Conservation (phyloP, 2,113 vertebrate species). For the Ascaphus truei region DNA sequence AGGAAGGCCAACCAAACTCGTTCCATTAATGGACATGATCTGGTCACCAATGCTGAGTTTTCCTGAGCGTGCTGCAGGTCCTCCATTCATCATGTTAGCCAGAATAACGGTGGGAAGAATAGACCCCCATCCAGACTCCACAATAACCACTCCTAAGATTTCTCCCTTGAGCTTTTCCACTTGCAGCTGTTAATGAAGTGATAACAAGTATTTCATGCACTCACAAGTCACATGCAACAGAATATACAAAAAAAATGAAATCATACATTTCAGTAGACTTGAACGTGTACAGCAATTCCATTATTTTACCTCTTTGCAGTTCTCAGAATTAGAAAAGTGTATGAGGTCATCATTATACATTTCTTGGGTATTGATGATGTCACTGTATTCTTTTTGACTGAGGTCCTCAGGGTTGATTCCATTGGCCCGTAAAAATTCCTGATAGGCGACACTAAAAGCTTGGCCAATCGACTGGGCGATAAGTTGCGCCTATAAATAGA, state of each 20-base stretch:
- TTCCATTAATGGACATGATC: constrained; percentile 98
- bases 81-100: constrained; percentile 98
- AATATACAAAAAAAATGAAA: not conserved
- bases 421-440: constrained; percentile 94
- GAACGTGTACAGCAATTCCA: no score
- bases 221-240: no score
- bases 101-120: constrained; percentile 96
- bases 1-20: constrained; percentile 93
- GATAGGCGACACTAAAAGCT: constrained; percentile 97
- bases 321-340: constrained; percentile 98
- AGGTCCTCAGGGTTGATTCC: constrained; percentile 97
- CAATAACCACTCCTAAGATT: constrained; percentile 95
- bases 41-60: constrained; percentile 98
- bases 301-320: constrained; percentile 90
- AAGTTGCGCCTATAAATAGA: constrained; percentile 80
- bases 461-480: constrained; percentile 98
- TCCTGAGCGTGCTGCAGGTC: constrained; percentile 89
- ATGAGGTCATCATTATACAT: constrained; percentile 99
- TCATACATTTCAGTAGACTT: no score
- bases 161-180: constrained; percentile 96
- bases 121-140: constrained; percentile 97
- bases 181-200: constrained; percentile 71
- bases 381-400: constrained; percentile 98
- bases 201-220: no score
- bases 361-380: constrained; percentile 97